These are phyloP conservation scores for Nowickia ferox DNA, from an alignment of 2,888 invertebrate species.

Conservation along the genomic window DNA sequence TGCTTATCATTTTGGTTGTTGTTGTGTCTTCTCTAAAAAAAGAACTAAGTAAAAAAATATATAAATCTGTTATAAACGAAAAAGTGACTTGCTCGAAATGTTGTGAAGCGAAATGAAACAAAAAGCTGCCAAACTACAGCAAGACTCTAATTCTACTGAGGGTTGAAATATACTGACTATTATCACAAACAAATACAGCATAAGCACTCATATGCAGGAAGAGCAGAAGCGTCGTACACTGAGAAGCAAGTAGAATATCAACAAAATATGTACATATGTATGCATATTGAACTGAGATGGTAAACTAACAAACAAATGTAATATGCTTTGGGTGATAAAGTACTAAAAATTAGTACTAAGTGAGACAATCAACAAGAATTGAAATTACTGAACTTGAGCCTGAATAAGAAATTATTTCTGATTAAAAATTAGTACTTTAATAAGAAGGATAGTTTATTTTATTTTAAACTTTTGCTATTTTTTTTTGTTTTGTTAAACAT, in stretches of 20 bases:
- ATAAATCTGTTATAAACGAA: conserved; percentile 9
- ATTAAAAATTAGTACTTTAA: not conserved
- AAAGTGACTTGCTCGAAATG: conserved; percentile 17
- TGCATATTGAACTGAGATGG: not conserved
- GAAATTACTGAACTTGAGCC: too few relatives aligned
- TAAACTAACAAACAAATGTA: conserved; percentile 3
- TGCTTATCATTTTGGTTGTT: conserved; percentile 45
- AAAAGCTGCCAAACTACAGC: conserved; percentile 61
- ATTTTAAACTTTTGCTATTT: too few relatives aligned
- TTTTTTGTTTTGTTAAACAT: too few relatives aligned
- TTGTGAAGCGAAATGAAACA: conserved; percentile 23
- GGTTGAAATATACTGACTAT: conserved; percentile 46
- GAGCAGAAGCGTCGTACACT: conserved; percentile 1
- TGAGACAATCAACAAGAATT: too few relatives aligned
- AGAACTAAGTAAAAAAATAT: conserved; percentile 27
- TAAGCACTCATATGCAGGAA: not conserved
- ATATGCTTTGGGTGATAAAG: not conserved
- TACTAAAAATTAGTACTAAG: too few relatives aligned
- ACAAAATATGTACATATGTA: not conserved
- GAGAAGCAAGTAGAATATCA: conserved; percentile 1
- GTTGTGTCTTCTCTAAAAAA: conserved; percentile 33
- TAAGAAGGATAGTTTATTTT: too few relatives aligned
- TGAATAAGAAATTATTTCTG: too few relatives aligned
- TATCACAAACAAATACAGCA: conserved; percentile 37
- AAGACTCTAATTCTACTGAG: conserved; percentile 67